Conservation (phyloP, 2,113 vertebrate species). For the Myrmophylax atrothorax region DNA sequence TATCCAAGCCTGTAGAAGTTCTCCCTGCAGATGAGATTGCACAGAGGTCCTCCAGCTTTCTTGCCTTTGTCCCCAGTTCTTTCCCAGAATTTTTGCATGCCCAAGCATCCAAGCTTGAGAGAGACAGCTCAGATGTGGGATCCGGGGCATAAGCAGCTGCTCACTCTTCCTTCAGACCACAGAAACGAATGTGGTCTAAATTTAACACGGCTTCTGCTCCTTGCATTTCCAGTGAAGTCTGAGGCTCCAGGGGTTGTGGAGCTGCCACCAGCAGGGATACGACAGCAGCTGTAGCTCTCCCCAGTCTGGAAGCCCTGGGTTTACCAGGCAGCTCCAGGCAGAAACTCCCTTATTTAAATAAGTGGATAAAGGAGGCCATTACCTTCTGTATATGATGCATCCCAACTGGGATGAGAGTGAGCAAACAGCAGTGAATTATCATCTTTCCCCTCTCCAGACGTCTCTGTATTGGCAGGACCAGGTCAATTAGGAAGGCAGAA, state of each 20-base stretch:
- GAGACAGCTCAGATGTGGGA: constrained; percentile 20
- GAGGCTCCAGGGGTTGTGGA: neutral
- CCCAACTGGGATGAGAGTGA: neutral
- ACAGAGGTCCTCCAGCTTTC: constrained; percentile 6
- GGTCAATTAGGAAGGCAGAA: constrained; percentile 1
- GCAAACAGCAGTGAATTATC: neutral
- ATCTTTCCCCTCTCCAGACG: neutral
- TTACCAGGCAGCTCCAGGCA: neutral
- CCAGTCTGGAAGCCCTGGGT: neutral
- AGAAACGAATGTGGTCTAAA: neutral
- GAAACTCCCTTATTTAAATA: neutral
- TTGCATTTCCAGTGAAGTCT: neutral
- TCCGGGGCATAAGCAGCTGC: neutral
- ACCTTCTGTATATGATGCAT: neutral
- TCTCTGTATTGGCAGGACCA: neutral
- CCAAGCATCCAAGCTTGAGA: constrained; percentile 7
- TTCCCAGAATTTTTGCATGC: neutral
- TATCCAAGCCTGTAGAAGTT: neutral
- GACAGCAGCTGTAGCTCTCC: neutral
- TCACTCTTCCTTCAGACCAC: constrained; percentile 1
- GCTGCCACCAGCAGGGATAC: neutral
- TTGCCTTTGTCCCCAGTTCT: neutral
- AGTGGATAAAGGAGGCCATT: neutral
- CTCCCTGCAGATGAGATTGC: neutral
- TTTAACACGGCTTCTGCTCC: neutral